These are phyloP conservation scores for Cordilura impudica DNA, from an alignment of 2,888 invertebrate species.

Conservation along the genomic window DNA sequence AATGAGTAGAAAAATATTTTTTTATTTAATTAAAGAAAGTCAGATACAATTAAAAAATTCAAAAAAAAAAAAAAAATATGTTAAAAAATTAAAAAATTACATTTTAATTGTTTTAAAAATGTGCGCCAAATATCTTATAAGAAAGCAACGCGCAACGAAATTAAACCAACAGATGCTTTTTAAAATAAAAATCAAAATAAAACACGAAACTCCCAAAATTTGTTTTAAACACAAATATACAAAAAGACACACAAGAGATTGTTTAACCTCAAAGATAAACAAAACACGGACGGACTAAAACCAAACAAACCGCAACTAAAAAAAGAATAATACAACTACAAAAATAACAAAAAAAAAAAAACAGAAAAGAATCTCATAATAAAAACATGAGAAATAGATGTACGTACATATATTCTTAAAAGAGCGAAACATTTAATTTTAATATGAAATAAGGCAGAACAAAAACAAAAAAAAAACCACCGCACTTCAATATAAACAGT, in stretches of 20 bases:
- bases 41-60: no score
- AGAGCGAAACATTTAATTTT: background rate
- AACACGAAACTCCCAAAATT: conserved; percentile 3
- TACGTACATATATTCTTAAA: no score
- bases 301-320: conserved; percentile 44
- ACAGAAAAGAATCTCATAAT: conserved; percentile 16
- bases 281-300: conserved; percentile 34
- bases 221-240: conserved; percentile 10
- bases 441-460: conserved; percentile 39
- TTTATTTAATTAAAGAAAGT: no score
- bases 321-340: conserved; percentile 48
- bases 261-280: conserved; percentile 55
- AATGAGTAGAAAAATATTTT: no score
- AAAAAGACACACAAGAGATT: background rate
- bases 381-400: background rate
- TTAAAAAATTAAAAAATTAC: background rate
- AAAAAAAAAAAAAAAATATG: no score
- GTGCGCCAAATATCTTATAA: background rate
- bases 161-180: conserved; percentile 3
- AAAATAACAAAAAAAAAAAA: conserved; percentile 34
- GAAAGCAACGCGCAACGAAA: background rate
- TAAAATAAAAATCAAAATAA: background rate
- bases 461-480: conserved; percentile 22
- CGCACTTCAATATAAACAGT: conserved; percentile 11
- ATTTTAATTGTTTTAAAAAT: background rate